phyloP scores from a whole-genome alignment of 2,797 vertebrate genomes.

The Girardinus metallicus region DNA sequence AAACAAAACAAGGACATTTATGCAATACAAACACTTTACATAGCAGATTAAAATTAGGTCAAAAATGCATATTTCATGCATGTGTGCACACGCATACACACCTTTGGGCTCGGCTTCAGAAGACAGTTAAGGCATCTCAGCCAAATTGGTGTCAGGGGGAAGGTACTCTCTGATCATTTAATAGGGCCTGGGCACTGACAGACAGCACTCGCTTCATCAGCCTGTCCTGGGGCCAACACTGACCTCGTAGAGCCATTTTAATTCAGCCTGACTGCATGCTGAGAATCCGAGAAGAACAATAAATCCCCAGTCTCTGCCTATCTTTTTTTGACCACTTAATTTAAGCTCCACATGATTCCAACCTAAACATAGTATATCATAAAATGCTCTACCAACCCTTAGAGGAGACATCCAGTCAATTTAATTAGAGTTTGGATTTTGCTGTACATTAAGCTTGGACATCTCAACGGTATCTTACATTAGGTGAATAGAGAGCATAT shows the following conservation, averaged over 20 bases:
- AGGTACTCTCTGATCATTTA: slow-evolving; percentile 71
- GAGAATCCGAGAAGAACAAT: slow-evolving; percentile 49
- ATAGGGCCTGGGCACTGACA: slow-evolving; percentile 67
- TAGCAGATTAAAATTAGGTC: slow-evolving; percentile 28
- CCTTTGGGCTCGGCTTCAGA: slow-evolving; percentile 56
- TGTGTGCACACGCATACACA: slow-evolving; percentile 48
- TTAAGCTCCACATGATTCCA: slow-evolving; percentile 28
- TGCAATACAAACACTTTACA: slow-evolving; percentile 10
- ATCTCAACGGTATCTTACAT: slow-evolving; percentile 40
- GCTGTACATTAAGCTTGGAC: slow-evolving; percentile 39
- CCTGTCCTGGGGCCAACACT: slow-evolving; percentile 69
- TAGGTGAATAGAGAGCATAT: slow-evolving; percentile 46
- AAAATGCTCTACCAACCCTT: slow-evolving; percentile 7
- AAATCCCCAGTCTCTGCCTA: slow-evolving; percentile 35
- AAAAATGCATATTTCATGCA: slow-evolving; percentile 41
- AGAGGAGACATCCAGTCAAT: slow-evolving; percentile 20
- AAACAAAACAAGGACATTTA: neutral
- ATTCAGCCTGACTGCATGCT: slow-evolving; percentile 49
- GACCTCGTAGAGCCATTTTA: slow-evolving; percentile 64
- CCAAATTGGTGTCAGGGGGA: slow-evolving; percentile 61
- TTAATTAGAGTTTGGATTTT: slow-evolving; percentile 25
- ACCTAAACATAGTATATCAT: neutral
- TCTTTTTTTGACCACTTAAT: slow-evolving; percentile 56
- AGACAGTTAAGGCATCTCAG: slow-evolving; percentile 56
- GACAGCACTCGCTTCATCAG: slow-evolving; percentile 61